Conservation (phyloP, 2,113 vertebrate genomes). For the Ginglymostoma cirratum region DNA sequence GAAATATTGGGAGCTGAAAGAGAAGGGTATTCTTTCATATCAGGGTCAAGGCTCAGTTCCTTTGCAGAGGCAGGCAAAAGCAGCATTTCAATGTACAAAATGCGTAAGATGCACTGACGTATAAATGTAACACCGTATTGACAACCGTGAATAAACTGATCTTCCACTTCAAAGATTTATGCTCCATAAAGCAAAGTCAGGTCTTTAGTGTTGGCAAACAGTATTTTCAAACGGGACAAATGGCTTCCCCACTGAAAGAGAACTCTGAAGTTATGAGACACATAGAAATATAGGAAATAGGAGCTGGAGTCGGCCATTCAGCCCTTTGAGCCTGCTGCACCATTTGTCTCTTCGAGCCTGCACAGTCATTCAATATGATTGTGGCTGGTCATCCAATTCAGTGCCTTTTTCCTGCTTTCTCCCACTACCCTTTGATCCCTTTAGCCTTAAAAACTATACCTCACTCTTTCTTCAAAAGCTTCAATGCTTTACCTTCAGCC, state of each 20-base stretch:
- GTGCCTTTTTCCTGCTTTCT: too few relatives aligned
- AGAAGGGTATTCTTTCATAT: background rate
- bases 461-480: too few relatives aligned
- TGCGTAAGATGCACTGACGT: background rate
- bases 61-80: background rate
- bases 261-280: background rate
- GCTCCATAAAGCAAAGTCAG: background rate
- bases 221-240: background rate
- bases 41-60: background rate
- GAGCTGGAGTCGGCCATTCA: too few relatives aligned
- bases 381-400: too few relatives aligned
- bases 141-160: background rate
- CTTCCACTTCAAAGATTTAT: background rate
- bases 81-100: background rate
- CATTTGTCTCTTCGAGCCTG: too few relatives aligned
- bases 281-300: too few relatives aligned
- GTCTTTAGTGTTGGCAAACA: background rate
- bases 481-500: too few relatives aligned
- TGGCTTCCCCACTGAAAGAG: background rate
- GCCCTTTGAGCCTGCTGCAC: too few relatives aligned
- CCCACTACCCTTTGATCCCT: too few relatives aligned
- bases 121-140: background rate
- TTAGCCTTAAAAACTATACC: too few relatives aligned
- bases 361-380: too few relatives aligned
- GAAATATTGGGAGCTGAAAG: background rate